These are phyloP conservation scores for Cettia cetti DNA, from an alignment of 2,113 vertebrate genomes.

Conservation along the genomic window DNA sequence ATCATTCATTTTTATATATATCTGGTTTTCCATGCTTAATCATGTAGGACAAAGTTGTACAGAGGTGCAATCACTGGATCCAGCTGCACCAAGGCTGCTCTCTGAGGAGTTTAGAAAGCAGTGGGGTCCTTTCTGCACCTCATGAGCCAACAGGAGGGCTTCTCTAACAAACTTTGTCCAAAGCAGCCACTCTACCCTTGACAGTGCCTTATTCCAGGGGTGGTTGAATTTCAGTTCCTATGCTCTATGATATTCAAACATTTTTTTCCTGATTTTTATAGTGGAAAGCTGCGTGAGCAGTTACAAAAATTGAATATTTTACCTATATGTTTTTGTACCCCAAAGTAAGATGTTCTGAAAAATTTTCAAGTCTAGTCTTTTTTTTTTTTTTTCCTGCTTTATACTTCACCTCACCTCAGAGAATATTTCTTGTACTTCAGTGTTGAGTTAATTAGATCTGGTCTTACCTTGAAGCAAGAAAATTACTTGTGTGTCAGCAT, in stretches of 20 bases:
- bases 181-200: fast-evolving
- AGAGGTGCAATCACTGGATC: background rate
- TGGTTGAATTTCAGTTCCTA: background rate
- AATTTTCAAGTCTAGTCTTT: background rate
- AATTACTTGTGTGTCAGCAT: background rate
- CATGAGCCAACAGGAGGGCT: background rate
- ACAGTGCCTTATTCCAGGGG: background rate
- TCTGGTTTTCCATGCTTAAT: background rate
- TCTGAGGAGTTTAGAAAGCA: background rate
- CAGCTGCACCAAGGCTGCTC: too few relatives aligned
- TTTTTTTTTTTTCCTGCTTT: background rate
- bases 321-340: background rate
- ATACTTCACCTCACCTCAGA: background rate
- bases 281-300: background rate
- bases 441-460: background rate
- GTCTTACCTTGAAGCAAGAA: background rate
- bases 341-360: background rate
- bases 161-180: background rate
- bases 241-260: background rate
- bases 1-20: background rate
- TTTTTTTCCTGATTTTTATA: background rate
- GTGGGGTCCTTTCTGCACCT: background rate
- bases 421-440: background rate
- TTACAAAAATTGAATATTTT: background rate
- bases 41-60: background rate